Evolutionary conservation across 2,888 invertebrate species (phyloP).

Genomic region (Alcis repandata): DNA sequence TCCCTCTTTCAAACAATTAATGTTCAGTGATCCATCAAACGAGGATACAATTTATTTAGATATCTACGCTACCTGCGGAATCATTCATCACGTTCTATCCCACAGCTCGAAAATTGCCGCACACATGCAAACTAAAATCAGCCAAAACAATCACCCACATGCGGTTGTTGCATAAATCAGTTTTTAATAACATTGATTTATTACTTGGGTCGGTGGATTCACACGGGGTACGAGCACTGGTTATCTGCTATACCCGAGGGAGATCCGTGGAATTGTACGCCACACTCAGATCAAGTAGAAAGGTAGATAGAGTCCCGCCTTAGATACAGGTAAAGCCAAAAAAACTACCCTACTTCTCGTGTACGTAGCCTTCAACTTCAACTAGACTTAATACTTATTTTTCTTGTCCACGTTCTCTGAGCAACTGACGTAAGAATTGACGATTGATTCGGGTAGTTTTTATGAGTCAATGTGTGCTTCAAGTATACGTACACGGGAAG

Average conservation of each 20-base stretch:
- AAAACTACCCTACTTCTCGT: too few relatives aligned
- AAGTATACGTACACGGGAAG: too few relatives aligned
- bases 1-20: too few relatives aligned
- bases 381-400: too few relatives aligned
- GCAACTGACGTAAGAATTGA: too few relatives aligned
- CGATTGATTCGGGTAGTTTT: too few relatives aligned
- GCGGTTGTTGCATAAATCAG: slow-evolving; percentile 55
- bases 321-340: too few relatives aligned
- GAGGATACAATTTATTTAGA: slow-evolving; percentile 8
- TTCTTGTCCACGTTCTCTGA: too few relatives aligned
- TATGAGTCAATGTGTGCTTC: too few relatives aligned
- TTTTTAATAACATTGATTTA: slow-evolving; percentile 61
- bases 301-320: too few relatives aligned
- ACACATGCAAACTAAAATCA: slow-evolving; percentile 32
- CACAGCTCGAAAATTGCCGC: slow-evolving; percentile 24
- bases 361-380: too few relatives aligned
- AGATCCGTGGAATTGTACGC: slow-evolving; percentile 17
- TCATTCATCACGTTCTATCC: slow-evolving; percentile 22
- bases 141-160: slow-evolving; percentile 35
- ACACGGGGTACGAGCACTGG: slow-evolving; percentile 38
- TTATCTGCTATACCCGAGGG: slow-evolving; percentile 50
- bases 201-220: slow-evolving; percentile 51
- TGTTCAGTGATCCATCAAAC: slow-evolving; percentile 12
- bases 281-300: too few relatives aligned
- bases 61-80: slow-evolving; percentile 10